Evolutionary conservation across 2,797 vertebrate genomes (phyloP).

Genomic region (Notolabrus celidotus): DNA sequence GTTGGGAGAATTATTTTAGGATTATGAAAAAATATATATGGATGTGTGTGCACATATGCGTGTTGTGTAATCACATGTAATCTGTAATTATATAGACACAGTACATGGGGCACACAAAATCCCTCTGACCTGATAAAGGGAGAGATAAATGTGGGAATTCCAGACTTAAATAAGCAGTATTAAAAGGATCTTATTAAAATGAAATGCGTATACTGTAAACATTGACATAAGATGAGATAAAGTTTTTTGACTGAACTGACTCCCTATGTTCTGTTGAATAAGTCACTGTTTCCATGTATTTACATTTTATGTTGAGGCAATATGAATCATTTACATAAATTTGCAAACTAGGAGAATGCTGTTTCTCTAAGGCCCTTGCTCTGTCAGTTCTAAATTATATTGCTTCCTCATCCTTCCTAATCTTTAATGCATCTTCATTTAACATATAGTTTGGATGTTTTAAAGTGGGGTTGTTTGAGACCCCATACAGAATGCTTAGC

Average conservation of each 20-base stretch:
- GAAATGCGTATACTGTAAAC: neutral
- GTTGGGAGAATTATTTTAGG: conserved; percentile 43
- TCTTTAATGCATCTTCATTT: too few relatives aligned
- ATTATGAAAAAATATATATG: conserved; percentile 52
- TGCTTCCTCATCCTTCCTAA: too few relatives aligned
- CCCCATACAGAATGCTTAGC: too few relatives aligned
- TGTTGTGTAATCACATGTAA: conserved; percentile 69
- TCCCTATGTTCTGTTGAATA: conserved; percentile 14
- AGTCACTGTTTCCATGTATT: neutral
- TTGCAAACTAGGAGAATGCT: too few relatives aligned
- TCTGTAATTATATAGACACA: conserved; percentile 70
- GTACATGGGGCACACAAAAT: conserved; percentile 51
- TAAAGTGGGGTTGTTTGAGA: too few relatives aligned
- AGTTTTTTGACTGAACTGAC: neutral
- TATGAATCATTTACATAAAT: neutral
- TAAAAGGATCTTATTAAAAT: conserved; percentile 7
- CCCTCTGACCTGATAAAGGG: conserved; percentile 53
- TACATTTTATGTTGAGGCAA: neutral
- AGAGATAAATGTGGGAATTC: conserved; percentile 21
- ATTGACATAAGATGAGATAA: neutral
- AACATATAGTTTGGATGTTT: too few relatives aligned
- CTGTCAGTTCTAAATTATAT: too few relatives aligned
- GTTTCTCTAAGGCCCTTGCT: too few relatives aligned
- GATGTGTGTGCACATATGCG: conserved; percentile 33
- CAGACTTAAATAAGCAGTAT: conserved; percentile 13